Base-by-base conservation (phyloP, 2,797 vertebrate genomes). In the Etheostoma nigrum region DNA sequence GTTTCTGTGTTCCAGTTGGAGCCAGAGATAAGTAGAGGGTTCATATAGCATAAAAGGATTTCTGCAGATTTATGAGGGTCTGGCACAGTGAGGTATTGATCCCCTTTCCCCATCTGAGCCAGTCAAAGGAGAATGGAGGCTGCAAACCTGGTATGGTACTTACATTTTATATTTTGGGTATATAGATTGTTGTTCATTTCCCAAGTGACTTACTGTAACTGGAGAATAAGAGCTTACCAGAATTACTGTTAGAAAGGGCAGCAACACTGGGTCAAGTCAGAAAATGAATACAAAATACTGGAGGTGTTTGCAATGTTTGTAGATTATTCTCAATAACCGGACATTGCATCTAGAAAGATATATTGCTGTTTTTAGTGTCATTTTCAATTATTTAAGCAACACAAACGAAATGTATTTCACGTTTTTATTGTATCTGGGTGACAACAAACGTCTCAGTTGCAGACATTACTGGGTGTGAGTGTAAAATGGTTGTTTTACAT, bases 41-140 rank as follows among this genome's bases (percentile, higher is more conserved):
- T 86, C 83, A 82, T 72, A 79, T 42, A 58, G 79, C 73, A 84
- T 89, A 75, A 88, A 88, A 72, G 75, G 77, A 89, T 89, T 88
- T 90, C 75, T 30, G 40, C 81, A 81, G 84, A 90, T 84, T 83
- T 84, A 81, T 47, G 72, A 71, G 77, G 54, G 67, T 87, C 71
- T 67, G 69, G 71, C 16, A 48, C 72, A 68, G 76, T 1, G 5
- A 76, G 47, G 63, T 87, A 91, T 92, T 71, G 85, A 91, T 89
- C 82, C 40, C 40, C 45, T 53, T 74, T 52, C 42, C 23, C 33
- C 42, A 63, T 70, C 25, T 51, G 53, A 82, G 70, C 58, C 40
- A 65, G 67, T 30, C 14, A 51, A 45, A 61, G 44, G 54, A 51
- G 53, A 74, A 64, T 1, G 62, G 57, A 75, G 67, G 51, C 74